Base-by-base conservation (phyloP, 1,140 invertebrate species). In the Drosophila tsacasi region DNA sequence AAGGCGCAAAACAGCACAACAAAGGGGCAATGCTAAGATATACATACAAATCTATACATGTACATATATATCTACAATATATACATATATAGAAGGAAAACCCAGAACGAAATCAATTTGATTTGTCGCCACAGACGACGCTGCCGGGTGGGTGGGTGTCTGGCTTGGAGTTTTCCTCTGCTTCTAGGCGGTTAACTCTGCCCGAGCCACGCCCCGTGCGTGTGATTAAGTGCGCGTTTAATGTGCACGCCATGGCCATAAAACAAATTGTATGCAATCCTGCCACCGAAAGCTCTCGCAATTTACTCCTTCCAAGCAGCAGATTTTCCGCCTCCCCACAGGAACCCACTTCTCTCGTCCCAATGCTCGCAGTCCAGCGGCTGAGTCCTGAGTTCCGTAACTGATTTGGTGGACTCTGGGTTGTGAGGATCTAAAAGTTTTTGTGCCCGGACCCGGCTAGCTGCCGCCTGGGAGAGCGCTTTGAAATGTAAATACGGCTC, bases 401-500 rank as follows among this genome's bases (percentile, higher is more conserved):
- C 66, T 52, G 66, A 69, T 69, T 69, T 27, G 7, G 0, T 54
- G 23, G 67, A 71, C 32, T 44, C 49, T 12, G 21, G n/a, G n/a
- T 5, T 21, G 59, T 50, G 32, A n/a, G 55, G 35, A 57, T 57
- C 54, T 23, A 39, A 57, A 57, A 55, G 17, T 47, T 47, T 17
- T 49, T 49, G 15, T 17, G 3, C 46, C 13, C 23, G 44, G 44
- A 21, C 13, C 19, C 19, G 44, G 44, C n/a, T 40, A n/a, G 39
- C 17, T 9, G 17, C 42, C 30, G 40, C 30, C 61, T 47, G 63
- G 46, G 40, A 47, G 44, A 76, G 69, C 57, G 85, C 86, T 90
- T 85, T 89, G 85, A 89, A 90, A 91, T 91, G 87, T 91, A 91
- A 91, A 90, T 91, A 90, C 82, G 63, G 80, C 85, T 91, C 86